Percentiles rank a stretch among this genome's conserved stretches.
Evolutionary conservation across 1,140 invertebrate genomes (phyloP).

Genomic region (Prorops nasuta): DNA sequence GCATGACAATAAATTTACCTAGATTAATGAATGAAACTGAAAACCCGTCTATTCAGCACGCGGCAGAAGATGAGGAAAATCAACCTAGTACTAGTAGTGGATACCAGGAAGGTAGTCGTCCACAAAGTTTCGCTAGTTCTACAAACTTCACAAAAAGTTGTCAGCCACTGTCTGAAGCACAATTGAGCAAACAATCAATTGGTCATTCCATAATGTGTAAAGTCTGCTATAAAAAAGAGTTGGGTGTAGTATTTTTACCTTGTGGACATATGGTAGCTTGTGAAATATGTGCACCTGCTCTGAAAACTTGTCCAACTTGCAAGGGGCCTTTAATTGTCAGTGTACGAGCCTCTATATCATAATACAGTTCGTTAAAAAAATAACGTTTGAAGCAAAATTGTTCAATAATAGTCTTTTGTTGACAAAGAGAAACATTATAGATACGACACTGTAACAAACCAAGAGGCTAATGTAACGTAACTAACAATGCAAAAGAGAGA

Average conservation of each 20-base stretch:
- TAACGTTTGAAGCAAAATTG: too few relatives aligned
- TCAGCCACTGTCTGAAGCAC: not conserved
- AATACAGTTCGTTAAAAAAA: too few relatives aligned
- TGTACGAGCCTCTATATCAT: too few relatives aligned
- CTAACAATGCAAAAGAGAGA: too few relatives aligned
- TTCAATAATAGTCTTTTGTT: too few relatives aligned
- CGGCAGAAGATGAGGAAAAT: not conserved
- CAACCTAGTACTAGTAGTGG: not conserved
- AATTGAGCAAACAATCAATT: not conserved
- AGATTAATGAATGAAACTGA: not conserved
- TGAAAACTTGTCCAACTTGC: not conserved
- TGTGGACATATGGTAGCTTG: constrained; percentile 3
- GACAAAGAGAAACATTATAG: too few relatives aligned
- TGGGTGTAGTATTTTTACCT: constrained; percentile 3
- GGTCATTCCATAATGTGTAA: constrained; percentile 1
- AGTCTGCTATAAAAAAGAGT: constrained; percentile 2
- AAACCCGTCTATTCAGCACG: too few relatives aligned
- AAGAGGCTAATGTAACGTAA: too few relatives aligned
- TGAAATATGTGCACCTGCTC: not conserved
- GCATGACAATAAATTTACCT: not conserved
- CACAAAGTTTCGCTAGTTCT: not conserved
- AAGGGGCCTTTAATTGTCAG: not conserved
- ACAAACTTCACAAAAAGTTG: not conserved
- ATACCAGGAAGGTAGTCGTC: not conserved
- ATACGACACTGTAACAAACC: too few relatives aligned